Conservation (phyloP, 2,888 invertebrate genomes). For the Frankliniella intonsa region DNA sequence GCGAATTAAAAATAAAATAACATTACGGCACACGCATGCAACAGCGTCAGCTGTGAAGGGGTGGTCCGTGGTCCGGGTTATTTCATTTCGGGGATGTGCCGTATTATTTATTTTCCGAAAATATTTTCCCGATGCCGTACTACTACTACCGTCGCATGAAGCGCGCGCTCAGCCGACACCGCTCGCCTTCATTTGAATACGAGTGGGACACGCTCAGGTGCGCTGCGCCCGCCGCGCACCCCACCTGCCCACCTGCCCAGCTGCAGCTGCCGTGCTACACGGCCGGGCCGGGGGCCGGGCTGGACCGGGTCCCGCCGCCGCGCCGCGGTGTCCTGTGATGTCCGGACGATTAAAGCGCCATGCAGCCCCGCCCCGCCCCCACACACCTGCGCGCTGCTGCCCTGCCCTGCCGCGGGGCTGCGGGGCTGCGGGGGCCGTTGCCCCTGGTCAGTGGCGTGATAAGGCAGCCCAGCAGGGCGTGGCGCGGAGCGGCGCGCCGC, state of each 20-base stretch:
- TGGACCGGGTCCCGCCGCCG: neutral
- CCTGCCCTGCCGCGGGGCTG: neutral
- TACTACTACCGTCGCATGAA: no score
- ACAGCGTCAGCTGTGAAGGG: no score
- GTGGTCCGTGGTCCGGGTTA: no score
- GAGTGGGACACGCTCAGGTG: neutral
- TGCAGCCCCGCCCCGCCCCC: neutral
- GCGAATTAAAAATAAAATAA: no score
- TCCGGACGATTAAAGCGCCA: neutral
- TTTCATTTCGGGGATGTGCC: no score
- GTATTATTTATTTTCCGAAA: no score
- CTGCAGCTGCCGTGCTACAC: no score
- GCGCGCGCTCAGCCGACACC: no score
- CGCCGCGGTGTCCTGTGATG: neutral
- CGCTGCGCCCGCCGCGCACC: neutral
- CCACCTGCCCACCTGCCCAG: neutral
- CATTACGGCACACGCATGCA: no score
- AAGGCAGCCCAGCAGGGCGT: neutral
- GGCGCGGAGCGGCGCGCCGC: neutral
- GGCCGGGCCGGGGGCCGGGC: neutral
- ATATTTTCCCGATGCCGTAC: no score
- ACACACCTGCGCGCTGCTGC: neutral
- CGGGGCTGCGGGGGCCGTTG: neutral
- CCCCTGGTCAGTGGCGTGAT: conserved; percentile 8
- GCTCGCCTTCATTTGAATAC: no score